These are phyloP conservation scores for Acrobasis repandana DNA, from an alignment of 2,888 invertebrate species.

Conservation along the genomic window DNA sequence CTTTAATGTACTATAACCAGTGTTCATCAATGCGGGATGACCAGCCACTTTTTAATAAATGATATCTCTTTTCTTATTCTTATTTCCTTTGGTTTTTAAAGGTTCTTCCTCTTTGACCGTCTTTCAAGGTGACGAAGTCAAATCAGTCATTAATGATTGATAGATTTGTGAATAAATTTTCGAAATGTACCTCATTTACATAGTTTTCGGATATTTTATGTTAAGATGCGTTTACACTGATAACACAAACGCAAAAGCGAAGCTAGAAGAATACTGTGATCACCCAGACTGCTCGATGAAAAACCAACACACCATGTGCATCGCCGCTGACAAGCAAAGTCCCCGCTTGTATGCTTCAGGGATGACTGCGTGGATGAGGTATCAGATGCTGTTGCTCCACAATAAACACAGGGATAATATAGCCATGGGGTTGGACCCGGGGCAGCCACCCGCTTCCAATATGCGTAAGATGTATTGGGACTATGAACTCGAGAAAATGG, in stretches of 20 bases:
- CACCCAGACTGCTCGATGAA: constrained; percentile 73
- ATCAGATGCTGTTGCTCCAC: constrained; percentile 67
- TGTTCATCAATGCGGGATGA: no score
- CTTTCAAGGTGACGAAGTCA: background rate
- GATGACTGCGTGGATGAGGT: constrained; percentile 75
- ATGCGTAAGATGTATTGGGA: constrained; percentile 82
- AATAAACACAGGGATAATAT: constrained; percentile 75
- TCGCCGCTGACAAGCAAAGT: constrained; percentile 60
- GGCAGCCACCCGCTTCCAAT: constrained; percentile 74
- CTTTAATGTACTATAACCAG: no score
- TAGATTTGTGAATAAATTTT: constrained; percentile 26
- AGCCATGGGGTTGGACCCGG: constrained; percentile 72
- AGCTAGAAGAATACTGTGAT: constrained; percentile 53
- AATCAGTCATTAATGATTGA: background rate
- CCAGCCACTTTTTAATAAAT: no score
- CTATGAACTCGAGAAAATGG: constrained; percentile 71
- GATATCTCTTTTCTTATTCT: no score
- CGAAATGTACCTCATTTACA: constrained; percentile 46
- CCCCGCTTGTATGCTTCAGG: constrained; percentile 68
- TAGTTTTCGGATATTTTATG: constrained; percentile 49
- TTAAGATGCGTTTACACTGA: constrained; percentile 40
- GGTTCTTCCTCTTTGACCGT: background rate
- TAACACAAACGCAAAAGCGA: constrained; percentile 26
- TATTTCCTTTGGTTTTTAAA: no score
- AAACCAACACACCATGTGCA: constrained; percentile 72